Evolutionary conservation across 2,888 invertebrate species (phyloP).

Genomic region (Tenthredo mesomela): DNA sequence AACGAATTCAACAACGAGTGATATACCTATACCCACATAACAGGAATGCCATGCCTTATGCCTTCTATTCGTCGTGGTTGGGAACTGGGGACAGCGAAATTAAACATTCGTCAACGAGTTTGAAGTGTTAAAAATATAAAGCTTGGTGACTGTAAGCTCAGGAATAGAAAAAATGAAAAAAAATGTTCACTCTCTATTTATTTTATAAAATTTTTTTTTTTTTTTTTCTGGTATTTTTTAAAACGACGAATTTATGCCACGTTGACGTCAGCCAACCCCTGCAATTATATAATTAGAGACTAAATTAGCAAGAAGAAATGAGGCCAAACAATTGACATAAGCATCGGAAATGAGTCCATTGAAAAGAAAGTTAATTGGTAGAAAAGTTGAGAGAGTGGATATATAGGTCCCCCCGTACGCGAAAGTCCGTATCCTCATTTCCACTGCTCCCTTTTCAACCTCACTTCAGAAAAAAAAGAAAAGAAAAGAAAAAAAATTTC

Average conservation of each 20-base stretch:
- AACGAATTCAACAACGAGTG: not conserved
- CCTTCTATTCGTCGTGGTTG: too few relatives aligned
- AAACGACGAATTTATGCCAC: not conserved
- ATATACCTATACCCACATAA: not conserved
- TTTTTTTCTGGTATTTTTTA: not conserved
- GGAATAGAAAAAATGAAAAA: not conserved
- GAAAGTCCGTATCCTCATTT: not conserved
- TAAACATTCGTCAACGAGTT: not conserved
- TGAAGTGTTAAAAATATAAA: not conserved
- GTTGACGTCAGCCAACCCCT: not conserved
- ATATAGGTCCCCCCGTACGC: not conserved
- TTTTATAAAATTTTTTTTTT: not conserved
- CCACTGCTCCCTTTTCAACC: not conserved
- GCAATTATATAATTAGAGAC: not conserved
- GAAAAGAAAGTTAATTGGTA: conserved; percentile 19
- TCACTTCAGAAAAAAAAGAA: not conserved
- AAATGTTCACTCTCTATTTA: not conserved
- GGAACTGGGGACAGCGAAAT: not conserved
- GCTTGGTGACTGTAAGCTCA: not conserved
- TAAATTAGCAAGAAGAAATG: conserved; percentile 10
- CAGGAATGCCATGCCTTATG: not conserved
- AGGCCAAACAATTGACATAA: conserved; percentile 16
- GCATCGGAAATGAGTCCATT: conserved; percentile 22
- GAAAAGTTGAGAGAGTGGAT: not conserved
- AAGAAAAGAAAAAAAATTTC: not conserved